These are phyloP conservation scores for Callithrix jacchus DNA, from an alignment of 2,113 vertebrate species.

Conservation along the genomic window DNA sequence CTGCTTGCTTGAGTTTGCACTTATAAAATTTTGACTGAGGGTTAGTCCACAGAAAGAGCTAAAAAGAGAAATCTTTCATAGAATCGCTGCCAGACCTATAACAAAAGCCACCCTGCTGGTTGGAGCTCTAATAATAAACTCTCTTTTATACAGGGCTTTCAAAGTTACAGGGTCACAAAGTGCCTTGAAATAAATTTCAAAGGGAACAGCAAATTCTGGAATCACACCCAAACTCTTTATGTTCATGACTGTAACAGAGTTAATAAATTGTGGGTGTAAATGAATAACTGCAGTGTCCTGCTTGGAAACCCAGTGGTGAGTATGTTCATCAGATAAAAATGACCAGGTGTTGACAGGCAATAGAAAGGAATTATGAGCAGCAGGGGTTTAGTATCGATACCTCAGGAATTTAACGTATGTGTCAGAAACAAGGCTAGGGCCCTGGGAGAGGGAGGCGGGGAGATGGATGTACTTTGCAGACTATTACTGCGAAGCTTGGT, in stretches of 20 bases:
- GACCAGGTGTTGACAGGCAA: not conserved
- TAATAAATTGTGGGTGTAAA: not conserved
- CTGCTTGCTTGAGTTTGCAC: not conserved
- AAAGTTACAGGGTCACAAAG: conserved; percentile 46
- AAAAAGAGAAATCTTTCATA: not conserved
- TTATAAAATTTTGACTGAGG: not conserved
- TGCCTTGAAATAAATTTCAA: conserved; percentile 52
- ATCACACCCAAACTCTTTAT: not conserved
- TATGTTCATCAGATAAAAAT: conserved; percentile 27
- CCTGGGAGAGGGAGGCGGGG: not conserved
- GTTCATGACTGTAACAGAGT: not conserved
- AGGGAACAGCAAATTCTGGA: not conserved
- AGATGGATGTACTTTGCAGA: accelerated
- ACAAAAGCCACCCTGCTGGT: not conserved
- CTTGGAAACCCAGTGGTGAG: not conserved
- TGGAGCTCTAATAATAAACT: conserved; percentile 44
- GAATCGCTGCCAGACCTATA: not conserved
- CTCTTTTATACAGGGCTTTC: conserved; percentile 22
- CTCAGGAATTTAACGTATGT: not conserved
- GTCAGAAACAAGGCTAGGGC: not conserved
- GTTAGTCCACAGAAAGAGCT: not conserved
- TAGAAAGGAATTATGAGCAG: not conserved
- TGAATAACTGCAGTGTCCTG: not conserved
- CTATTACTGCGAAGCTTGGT: accelerated
- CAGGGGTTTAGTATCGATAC: not conserved